Evolutionary conservation across 2,797 vertebrate species (phyloP), one percentile per base, ranked within the genome.

Genomic region (Champsocephalus gunnari): DNA sequence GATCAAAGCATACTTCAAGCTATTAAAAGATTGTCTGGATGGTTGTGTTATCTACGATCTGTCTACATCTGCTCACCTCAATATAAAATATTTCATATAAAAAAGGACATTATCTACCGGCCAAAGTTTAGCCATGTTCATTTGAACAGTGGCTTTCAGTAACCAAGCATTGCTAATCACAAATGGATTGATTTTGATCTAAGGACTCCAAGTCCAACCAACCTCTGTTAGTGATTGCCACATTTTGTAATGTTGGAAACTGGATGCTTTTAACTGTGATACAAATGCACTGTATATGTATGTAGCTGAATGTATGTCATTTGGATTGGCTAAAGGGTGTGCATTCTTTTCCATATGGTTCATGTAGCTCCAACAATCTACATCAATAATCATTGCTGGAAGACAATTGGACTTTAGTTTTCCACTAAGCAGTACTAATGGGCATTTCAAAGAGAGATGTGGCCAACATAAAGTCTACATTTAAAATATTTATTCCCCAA

Each of bases 391-490:
- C 14, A 58, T 3, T 51, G 62, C 53, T 77, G 38, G 44, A 69
- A 38, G 5, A 44, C 11, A 51, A 17, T 79, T 47, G 41, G 21
- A 8, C 13, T 56, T 53, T 51, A 32, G 1, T 45, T 58, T 53
- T 17, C 21, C 45, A 11, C 10, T 14, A 60, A 69, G 16, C 57
- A 50, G 17, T 3, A 62, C 56, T 60, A 43, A 59, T 54, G 16
- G 9, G 72, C 1, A 68, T 57, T 75, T 13, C 38, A 66, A 66
- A 56, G 41, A 75, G 12, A 70, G 13, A 24, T 47, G 13, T 9
- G 71, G 77, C 76, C 81, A 80, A 82, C 28, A 82, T 71, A 81
- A 79, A 50, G 73, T 85, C 83, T 83, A 34, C 12, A 50, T 45
- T 70, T 66, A 24, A 68, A 62, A 21, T 43, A 21, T 66, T 10